Evolutionary conservation across 1,140 invertebrate genomes (phyloP).

Genomic region (Drosophila mayri): DNA sequence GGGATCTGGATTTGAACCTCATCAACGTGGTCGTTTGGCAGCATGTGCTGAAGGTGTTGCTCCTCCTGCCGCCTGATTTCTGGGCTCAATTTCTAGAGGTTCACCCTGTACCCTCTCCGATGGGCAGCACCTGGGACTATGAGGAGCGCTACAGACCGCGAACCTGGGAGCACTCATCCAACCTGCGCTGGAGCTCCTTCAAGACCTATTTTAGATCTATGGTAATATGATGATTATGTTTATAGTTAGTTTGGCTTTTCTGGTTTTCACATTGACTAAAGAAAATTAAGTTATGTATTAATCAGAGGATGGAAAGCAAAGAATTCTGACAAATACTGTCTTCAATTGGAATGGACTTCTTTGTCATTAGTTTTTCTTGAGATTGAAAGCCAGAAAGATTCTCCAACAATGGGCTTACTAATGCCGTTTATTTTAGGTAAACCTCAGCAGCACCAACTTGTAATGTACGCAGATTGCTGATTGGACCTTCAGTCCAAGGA

Average conservation of each 20-base stretch:
- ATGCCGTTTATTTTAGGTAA: conserved; percentile 25
- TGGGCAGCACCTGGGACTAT: conserved; percentile 34
- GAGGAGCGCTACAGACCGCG: conserved; percentile 33
- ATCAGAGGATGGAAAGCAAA: neutral
- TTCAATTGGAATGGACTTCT: neutral
- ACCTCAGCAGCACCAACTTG: conserved; percentile 33
- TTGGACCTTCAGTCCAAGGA: neutral
- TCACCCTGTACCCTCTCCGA: conserved; percentile 33
- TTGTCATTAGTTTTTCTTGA: neutral
- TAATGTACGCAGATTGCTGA: neutral
- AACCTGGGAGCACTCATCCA: conserved; percentile 43
- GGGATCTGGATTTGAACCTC: conserved; percentile 85
- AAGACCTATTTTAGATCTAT: conserved; percentile 74
- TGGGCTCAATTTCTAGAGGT: conserved; percentile 70
- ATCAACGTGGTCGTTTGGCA: conserved; percentile 64
- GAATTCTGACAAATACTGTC: neutral
- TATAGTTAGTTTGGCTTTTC: neutral
- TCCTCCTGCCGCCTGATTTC: conserved; percentile 51
- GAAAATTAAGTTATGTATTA: neutral
- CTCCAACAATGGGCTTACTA: neutral
- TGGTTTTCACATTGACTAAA: neutral
- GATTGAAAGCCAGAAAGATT: neutral
- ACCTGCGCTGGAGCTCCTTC: conserved; percentile 54
- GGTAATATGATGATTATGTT: conserved; percentile 31
- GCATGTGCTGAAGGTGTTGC: conserved; percentile 47